These are phyloP conservation scores for Malacoctenus gilli DNA, from an alignment of 2,797 vertebrate genomes.

Conservation along the genomic window DNA sequence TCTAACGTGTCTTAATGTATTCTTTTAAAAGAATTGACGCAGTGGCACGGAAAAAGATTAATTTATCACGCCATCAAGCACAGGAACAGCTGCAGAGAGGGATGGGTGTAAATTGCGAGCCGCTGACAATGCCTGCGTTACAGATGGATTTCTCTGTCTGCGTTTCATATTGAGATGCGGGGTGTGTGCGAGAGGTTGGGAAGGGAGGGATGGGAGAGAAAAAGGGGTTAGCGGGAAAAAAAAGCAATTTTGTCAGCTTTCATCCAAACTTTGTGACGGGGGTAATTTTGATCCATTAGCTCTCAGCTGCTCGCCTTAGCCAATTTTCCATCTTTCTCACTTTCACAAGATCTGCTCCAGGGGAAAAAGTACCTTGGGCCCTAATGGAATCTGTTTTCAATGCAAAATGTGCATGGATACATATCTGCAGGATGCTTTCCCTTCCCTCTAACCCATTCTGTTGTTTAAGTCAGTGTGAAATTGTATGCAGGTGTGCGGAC, in stretches of 20 bases:
- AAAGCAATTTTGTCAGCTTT: conserved; percentile 82
- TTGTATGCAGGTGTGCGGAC: conserved; percentile 64
- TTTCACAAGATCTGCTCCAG: conserved; percentile 70
- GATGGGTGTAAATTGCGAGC: conserved; percentile 85
- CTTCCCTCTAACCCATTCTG: conserved; percentile 52
- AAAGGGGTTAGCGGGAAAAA: conserved; percentile 55
- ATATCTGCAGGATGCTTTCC: conserved; percentile 60
- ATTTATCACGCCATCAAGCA: conserved; percentile 89
- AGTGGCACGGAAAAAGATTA: conserved; percentile 86
- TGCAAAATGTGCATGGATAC: conserved; percentile 68
- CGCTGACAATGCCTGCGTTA: conserved; percentile 83
- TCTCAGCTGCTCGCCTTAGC: conserved; percentile 76
- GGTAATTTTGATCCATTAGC: conserved; percentile 87
- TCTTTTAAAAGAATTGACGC: conserved; percentile 87
- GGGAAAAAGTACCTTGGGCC: conserved; percentile 71
- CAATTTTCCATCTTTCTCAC: conserved; percentile 80
- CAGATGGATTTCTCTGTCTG: conserved; percentile 87
- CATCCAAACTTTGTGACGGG: conserved; percentile 84
- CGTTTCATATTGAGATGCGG: conserved; percentile 80
- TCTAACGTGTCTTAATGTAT: conserved; percentile 84
- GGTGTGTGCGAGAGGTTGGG: conserved; percentile 48
- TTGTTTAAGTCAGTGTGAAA: conserved; percentile 72
- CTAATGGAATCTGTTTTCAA: conserved; percentile 78
- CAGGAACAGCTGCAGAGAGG: conserved; percentile 84
- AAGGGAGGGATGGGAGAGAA: conserved; percentile 40